These are phyloP conservation scores for Lasioglossum morio DNA, from an alignment of 2,888 invertebrate genomes.

Conservation along the genomic window DNA sequence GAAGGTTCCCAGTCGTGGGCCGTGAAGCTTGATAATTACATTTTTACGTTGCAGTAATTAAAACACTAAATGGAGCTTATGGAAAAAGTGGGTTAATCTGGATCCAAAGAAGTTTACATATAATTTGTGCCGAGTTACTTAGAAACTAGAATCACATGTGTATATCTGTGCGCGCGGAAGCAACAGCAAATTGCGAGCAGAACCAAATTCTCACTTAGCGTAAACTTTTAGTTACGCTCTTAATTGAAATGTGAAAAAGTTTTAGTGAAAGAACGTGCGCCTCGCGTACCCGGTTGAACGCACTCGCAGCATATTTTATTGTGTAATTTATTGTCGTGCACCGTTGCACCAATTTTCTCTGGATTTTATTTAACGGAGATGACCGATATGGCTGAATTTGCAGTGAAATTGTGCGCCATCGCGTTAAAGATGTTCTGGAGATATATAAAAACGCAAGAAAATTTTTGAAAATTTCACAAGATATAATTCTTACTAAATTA, in stretches of 20 bases:
- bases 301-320: too few species aligned
- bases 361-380: background rate
- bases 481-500: too few species aligned
- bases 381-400: background rate
- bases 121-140: background rate
- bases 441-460: too few species aligned
- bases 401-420: background rate
- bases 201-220: background rate
- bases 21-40: background rate
- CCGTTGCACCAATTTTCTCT: too few species aligned
- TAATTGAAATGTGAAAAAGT: background rate
- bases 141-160: background rate
- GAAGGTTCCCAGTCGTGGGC: background rate
- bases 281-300: too few species aligned
- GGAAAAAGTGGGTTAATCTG: slow-evolving; percentile 1
- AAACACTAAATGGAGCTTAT: background rate
- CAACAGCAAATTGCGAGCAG: background rate
- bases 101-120: background rate
- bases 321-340: too few species aligned
- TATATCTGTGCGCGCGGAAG: background rate
- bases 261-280: background rate
- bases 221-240: background rate
- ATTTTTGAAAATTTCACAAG: too few species aligned
- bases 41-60: background rate
- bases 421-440: too few species aligned